Conservation (phyloP, 2,888 invertebrate species). For the Eumerus sabulonum region DNA sequence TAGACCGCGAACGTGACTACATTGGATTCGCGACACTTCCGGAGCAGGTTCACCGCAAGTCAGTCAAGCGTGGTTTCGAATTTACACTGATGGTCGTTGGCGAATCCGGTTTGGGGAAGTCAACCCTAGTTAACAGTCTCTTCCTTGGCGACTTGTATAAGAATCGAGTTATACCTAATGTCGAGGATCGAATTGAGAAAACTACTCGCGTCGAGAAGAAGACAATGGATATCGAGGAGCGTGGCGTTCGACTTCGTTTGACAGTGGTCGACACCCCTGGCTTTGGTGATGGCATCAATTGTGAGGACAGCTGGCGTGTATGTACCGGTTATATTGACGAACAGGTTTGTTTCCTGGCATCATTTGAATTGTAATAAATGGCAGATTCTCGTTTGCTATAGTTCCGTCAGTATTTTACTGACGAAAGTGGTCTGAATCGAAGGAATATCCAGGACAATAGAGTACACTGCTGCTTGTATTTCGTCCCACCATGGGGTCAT, state of each 20-base stretch:
- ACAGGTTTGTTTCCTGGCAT: slow-evolving; percentile 79
- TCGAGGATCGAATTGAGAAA: slow-evolving; percentile 84
- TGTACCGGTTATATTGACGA: slow-evolving; percentile 96
- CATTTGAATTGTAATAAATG: background rate
- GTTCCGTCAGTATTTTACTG: slow-evolving; percentile 89
- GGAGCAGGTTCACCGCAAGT: slow-evolving; percentile 97
- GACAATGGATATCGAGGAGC: slow-evolving; percentile 96
- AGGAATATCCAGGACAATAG: slow-evolving; percentile 97
- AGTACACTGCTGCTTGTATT: slow-evolving; percentile 97
- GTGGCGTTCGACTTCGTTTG: slow-evolving; percentile 92
- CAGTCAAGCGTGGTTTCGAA: slow-evolving; percentile 97
- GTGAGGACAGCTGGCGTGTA: slow-evolving; percentile 95
- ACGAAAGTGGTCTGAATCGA: slow-evolving; percentile 96
- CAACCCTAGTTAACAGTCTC: slow-evolving; percentile 95
- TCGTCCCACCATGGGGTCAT: slow-evolving; percentile 96
- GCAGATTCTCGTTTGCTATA: slow-evolving; percentile 51
- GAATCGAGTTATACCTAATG: slow-evolving; percentile 85
- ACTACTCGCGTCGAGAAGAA: slow-evolving; percentile 87
- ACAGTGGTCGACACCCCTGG: slow-evolving; percentile 97
- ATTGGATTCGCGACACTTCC: slow-evolving; percentile 97
- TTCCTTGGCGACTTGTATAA: slow-evolving; percentile 96
- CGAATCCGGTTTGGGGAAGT: slow-evolving; percentile 96
- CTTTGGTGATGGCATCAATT: slow-evolving; percentile 95
- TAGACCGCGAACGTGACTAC: slow-evolving; percentile 85
- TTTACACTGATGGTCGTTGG: slow-evolving; percentile 98